These are phyloP conservation scores for Myopa tessellatipennis DNA, from an alignment of 2,888 invertebrate species.

Conservation along the genomic window DNA sequence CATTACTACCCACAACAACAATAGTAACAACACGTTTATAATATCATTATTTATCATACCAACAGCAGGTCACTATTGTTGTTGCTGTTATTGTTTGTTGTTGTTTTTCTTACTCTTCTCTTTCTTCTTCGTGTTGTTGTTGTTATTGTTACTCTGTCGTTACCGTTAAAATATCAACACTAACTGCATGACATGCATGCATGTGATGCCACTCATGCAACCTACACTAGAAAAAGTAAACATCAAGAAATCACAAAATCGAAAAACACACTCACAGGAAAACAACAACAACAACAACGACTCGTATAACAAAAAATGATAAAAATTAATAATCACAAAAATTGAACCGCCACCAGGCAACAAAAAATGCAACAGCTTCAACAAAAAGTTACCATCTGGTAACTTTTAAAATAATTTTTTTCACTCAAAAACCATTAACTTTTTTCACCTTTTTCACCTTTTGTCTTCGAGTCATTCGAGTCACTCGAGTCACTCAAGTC, in stretches of 20 bases:
- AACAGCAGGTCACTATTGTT: not conserved
- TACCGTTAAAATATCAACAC: conserved; percentile 26
- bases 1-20: conserved; percentile 5
- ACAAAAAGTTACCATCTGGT: conserved; percentile 2
- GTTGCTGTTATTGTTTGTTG: conserved; percentile 4
- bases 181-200: conserved; percentile 18
- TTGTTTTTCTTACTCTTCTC: not conserved
- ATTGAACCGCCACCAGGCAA: not conserved
- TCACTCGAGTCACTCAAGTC: conserved; percentile 6
- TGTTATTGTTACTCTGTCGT: conserved; percentile 2
- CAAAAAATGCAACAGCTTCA: not conserved
- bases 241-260: not conserved
- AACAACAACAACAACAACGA: no score
- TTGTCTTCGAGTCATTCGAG: not conserved
- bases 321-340: conserved; percentile 7
- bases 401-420: not conserved
- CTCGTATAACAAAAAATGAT: no score
- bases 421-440: conserved; percentile 7
- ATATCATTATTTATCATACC: not conserved
- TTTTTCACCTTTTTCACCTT: not conserved
- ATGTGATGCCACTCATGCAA: conserved; percentile 10
- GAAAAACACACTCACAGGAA: no score
- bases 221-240: conserved; percentile 14
- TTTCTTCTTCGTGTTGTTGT: not conserved
- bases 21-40: not conserved